Evolutionary conservation across 2,113 vertebrate species (phyloP), one percentile per base, ranked within the genome.

Genomic region (Gracilinanus agilis): DNA sequence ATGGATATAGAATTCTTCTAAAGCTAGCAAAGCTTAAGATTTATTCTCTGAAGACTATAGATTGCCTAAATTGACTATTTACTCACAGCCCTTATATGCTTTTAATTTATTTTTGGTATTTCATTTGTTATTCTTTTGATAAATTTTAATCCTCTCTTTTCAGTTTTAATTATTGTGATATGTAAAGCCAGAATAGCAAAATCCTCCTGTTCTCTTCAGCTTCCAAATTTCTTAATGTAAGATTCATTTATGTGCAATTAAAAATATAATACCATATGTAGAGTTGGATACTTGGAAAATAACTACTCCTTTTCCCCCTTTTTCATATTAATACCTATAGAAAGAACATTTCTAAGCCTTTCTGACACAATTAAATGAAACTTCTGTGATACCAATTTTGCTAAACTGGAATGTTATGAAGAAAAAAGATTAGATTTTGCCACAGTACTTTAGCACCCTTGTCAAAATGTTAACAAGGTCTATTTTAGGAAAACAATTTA

Each of bases 101-200:
- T 93, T 97, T 95, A 95, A 89, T 91, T 44, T 93, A 11, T 98
- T 97, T 75, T 94, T 97, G 61, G 44, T 96, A 96, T 83, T 83
- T 96, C 29, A 92, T 0, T 2, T 90, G 94, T 93, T 93, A 95
- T 93, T 96, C 55, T 90, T 21, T 96, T 83, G 97, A 91, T 40
- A 40, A 91, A 12, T 97, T 96, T 95, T 95, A 93, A 92, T 95
- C 0, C 29, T 92, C 92, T 44, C 94, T 96, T 83, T 95, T 95
- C 49, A 91, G 25, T 93, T 96, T 95, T 96, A 3, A 89, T 54
- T 97, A 16, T 89, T 96, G 11, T 21, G 0, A 0, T 93, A 0
- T 92, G 21, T 88, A 44, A 56, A 88, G 93, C 44, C 93, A 44
- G 83, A 91, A 95, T 95, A 92, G 27, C 58, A 83, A 94, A 96